Evolutionary conservation across 2,113 vertebrate species (phyloP).

Genomic region (Hippolais icterina): DNA sequence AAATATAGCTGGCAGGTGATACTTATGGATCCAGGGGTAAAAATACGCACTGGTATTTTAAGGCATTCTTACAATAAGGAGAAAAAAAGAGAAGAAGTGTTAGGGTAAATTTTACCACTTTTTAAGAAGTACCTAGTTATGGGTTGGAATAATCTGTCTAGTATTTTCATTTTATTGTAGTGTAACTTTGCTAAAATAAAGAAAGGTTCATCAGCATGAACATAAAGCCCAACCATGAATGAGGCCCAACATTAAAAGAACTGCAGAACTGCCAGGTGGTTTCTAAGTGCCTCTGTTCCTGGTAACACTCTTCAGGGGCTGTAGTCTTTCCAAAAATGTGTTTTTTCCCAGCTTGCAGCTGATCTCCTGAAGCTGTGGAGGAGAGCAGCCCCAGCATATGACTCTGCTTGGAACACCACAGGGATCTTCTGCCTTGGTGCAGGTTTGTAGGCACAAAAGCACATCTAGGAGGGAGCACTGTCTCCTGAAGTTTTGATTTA

Average conservation of each 20-base stretch:
- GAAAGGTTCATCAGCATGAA: background rate
- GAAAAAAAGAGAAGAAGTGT: fast-evolving
- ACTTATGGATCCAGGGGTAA: background rate
- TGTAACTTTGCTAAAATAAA: background rate
- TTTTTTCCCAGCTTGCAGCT: background rate
- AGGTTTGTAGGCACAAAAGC: background rate
- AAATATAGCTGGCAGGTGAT: background rate
- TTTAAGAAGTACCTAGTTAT: background rate
- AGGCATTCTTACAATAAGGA: background rate
- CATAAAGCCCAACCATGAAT: background rate
- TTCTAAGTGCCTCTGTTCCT: background rate
- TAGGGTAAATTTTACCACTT: background rate
- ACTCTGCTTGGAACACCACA: background rate
- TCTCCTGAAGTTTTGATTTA: background rate
- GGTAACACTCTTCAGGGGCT: background rate
- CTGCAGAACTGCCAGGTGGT: background rate
- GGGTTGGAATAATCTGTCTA: background rate
- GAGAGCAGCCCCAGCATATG: background rate
- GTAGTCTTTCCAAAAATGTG: background rate
- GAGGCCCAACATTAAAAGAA: background rate
- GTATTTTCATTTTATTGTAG: background rate
- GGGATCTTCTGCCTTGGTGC: background rate
- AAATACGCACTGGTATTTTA: background rate
- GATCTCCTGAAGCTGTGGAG: background rate
- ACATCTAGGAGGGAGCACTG: fast-evolving